Conservation (phyloP, 2,113 vertebrate species). For the Cyprinodon tularosa region DNA sequence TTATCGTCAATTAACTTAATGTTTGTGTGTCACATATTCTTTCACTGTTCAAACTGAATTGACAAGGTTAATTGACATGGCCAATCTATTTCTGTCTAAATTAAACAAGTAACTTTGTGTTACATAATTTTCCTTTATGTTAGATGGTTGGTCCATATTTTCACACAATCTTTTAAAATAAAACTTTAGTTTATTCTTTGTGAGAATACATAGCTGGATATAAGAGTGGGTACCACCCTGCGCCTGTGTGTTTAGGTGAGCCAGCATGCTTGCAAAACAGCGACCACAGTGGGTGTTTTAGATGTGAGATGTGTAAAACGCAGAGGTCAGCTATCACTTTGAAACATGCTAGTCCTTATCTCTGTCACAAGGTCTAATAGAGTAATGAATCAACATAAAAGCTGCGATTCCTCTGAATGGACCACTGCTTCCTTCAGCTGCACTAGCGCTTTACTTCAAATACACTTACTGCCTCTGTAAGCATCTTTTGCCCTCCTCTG, state of each 20-base stretch:
- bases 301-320: conserved; percentile 63
- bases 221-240: background rate
- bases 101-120: background rate
- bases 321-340: conserved; percentile 80
- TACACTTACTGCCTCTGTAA: conserved; percentile 66
- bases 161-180: background rate
- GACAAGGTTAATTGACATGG: no score
- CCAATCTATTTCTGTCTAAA: no score
- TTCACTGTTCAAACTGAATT: background rate
- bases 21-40: background rate
- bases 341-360: conserved; percentile 80
- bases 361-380: conserved; percentile 76
- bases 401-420: conserved; percentile 60
- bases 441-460: conserved; percentile 54
- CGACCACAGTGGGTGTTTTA: conserved; percentile 36
- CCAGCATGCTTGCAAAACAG: conserved; percentile 45
- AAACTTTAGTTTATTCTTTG: background rate
- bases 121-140: background rate
- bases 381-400: conserved; percentile 79
- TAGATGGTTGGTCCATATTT: background rate
- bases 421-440: conserved; percentile 58
- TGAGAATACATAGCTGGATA: background rate
- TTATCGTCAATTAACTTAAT: background rate
- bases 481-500: conserved; percentile 59
- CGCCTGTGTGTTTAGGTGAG: conserved; percentile 12